Evolutionary conservation across 2,888 invertebrate species (phyloP), one percentile per base, ranked within the genome.

Genomic region (Lasioglossum lativentre): DNA sequence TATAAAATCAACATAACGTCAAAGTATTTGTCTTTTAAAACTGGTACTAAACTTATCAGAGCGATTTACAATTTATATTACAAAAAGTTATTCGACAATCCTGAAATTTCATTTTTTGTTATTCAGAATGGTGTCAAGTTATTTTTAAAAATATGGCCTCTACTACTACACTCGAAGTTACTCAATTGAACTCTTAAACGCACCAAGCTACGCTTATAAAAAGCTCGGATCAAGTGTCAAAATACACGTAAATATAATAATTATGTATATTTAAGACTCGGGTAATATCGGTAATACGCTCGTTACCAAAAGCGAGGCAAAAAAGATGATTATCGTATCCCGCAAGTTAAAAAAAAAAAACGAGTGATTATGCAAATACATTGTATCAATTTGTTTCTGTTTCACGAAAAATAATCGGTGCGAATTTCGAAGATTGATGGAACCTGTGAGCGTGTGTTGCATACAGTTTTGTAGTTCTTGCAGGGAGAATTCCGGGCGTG

Each of bases 321-420:
- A 52, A 71, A 12, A 1, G 70, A 30, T 34, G 30, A 27, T 14
- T 30, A 8, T 66, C 30, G 79, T 42, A 34, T 40, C 30, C 4
- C n/a, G 59, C 30, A 16, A 3, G 27, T 40, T 2, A 34, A 23
- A 23, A 19, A 0, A 6, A 23, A 30, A 38, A n/a, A 38, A 38
- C 63, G 66, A 66, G 73, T 71, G 47, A 78, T 84, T 75, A 78
- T 75, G 77, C 77, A 82, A 82, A 84, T 84, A 45, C 16, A 84
- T 75, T 27, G 74, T 74, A 74, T 83, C 45, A 68, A 70, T 40
- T 63, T 34, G 40, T 70, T 68, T 74, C n/a, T 27, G 77, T 71
- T 74, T 52, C 23, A 16, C 47, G 52, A 75, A 66, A 82, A 82
- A 70, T 71, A 78, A 84, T 82, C 70, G 40, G 42, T 45, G 68